Conservation (phyloP, 64 coral and sea anemone species). For the Montipora capricornis region DNA sequence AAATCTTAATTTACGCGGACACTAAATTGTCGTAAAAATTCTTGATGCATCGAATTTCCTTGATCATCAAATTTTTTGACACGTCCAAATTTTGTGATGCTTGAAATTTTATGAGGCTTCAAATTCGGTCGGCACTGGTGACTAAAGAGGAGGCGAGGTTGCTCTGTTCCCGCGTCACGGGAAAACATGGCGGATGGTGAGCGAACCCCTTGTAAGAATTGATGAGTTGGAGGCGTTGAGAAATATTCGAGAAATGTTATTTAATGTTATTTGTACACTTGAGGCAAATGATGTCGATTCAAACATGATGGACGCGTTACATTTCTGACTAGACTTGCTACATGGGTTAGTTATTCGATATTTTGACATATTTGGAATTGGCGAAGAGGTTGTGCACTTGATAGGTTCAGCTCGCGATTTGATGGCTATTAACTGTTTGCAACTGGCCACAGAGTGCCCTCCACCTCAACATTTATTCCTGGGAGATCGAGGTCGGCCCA, state of each 20-base stretch:
- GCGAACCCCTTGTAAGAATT: background rate
- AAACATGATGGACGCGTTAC: background rate
- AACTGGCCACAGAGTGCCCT: background rate
- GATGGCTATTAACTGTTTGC: background rate
- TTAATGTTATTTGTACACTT: background rate
- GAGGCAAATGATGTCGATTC: background rate
- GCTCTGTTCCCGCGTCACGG: too few species aligned
- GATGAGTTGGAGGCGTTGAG: background rate
- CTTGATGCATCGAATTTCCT: too few species aligned
- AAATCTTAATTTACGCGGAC: too few species aligned
- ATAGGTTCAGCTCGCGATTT: too few species aligned
- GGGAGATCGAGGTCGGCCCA: slow-evolving; percentile 5
- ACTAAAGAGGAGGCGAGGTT: too few species aligned
- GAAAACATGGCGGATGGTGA: background rate
- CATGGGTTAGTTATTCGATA: background rate
- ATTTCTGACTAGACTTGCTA: background rate
- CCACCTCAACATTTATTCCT: background rate
- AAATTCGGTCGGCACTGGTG: too few species aligned
- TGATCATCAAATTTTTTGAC: too few species aligned
- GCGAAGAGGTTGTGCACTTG: slow-evolving; percentile 5
- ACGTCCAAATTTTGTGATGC: too few species aligned
- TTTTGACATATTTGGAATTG: background rate
- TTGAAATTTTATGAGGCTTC: too few species aligned
- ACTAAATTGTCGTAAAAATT: too few species aligned
- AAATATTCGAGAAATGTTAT: background rate